Evolutionary conservation across 2,113 vertebrate species (phyloP).

Genomic region (Pedionomus torquatus): DNA sequence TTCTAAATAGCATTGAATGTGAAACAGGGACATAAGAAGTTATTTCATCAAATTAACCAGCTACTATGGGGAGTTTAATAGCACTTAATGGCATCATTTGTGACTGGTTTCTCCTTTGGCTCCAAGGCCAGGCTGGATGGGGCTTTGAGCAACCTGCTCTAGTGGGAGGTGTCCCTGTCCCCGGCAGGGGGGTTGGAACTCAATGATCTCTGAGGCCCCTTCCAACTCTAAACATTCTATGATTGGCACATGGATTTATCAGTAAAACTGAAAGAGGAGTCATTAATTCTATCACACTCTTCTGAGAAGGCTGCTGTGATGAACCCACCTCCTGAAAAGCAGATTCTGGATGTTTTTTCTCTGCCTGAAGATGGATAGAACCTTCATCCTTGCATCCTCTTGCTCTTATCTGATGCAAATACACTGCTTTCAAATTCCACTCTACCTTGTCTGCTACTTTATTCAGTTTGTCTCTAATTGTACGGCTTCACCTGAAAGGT

Average conservation of each 20-base stretch:
- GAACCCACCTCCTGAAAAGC: background rate
- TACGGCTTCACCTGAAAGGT: constrained; percentile 7
- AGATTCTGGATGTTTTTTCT: background rate
- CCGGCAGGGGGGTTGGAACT: too few relatives aligned
- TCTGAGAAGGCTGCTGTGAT: background rate
- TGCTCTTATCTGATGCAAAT: background rate
- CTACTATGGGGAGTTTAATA: background rate
- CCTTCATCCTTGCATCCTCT: background rate
- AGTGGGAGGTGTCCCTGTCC: too few relatives aligned
- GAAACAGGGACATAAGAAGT: background rate
- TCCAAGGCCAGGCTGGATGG: too few relatives aligned
- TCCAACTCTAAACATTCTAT: too few relatives aligned
- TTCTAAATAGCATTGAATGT: background rate
- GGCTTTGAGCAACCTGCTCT: too few relatives aligned
- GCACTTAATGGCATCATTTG: background rate
- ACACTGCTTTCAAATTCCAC: background rate
- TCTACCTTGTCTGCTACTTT: background rate
- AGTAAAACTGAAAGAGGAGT: background rate
- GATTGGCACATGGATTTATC: background rate
- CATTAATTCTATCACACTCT: background rate
- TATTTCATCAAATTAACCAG: background rate
- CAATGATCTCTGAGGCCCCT: too few relatives aligned
- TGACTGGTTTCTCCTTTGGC: background rate
- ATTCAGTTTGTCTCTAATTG: background rate
- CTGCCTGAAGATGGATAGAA: background rate